A percentile compares a stretch with the other conserved stretches of the same genome.
Conservation (phyloP, 1,140 invertebrate species). For the Mamestra configurata region DNA sequence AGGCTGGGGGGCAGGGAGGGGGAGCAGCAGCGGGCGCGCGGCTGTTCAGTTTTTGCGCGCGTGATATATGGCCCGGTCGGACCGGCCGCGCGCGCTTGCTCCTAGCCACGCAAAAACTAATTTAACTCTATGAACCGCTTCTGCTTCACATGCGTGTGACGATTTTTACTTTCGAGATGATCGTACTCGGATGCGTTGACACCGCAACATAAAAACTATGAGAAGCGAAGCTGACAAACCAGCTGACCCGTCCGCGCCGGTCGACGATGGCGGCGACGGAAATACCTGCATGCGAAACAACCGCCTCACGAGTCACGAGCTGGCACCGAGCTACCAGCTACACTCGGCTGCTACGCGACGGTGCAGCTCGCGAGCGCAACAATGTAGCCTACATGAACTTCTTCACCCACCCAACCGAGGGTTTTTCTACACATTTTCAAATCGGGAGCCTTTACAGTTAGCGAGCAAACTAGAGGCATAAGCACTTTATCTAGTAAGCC, state of each 20-base stretch:
- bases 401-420: too few species aligned
- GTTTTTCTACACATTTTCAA: too few species aligned
- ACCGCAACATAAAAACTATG: slow-evolving; percentile 12
- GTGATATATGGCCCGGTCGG: slow-evolving; percentile 48
- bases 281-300: too few species aligned
- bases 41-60: slow-evolving; percentile 18
- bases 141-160: slow-evolving; percentile 36
- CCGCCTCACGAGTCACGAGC: too few species aligned
- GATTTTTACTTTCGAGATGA: slow-evolving; percentile 28
- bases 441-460: too few species aligned
- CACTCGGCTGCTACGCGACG: too few species aligned
- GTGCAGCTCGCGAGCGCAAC: too few species aligned
- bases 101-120: slow-evolving; percentile 27
- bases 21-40: not conserved
- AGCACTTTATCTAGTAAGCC: too few species aligned
- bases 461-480: too few species aligned
- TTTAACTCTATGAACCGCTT: slow-evolving; percentile 22
- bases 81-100: slow-evolving; percentile 31
- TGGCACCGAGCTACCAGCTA: too few species aligned
- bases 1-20: not conserved
- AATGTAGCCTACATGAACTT: too few species aligned
- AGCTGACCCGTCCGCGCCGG: not conserved
- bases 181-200: slow-evolving; percentile 7
- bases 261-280: too few species aligned
- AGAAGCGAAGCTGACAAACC: slow-evolving; percentile 29